A percentile compares a stretch with the other conserved stretches of the same genome.
Conservation (phyloP, 2,113 vertebrate species). For the Protobothrops flavoviridis region DNA sequence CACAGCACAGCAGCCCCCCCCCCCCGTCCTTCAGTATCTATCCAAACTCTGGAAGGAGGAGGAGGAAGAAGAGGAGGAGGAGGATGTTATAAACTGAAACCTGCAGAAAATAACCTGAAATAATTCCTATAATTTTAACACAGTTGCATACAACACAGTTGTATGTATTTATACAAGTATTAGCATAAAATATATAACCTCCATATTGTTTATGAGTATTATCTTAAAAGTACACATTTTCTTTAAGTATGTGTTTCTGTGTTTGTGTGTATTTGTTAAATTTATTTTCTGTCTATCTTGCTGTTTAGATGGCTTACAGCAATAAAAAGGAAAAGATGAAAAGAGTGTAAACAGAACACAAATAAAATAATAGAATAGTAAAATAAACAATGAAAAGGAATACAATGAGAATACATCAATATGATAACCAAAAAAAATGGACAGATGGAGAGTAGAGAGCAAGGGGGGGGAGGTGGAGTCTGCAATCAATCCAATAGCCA, state of each 20-base stretch:
- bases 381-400: not conserved
- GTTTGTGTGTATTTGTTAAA: not conserved
- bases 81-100: not conserved
- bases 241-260: not conserved
- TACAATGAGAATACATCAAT: not conserved
- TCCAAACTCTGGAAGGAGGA: too few relatives aligned
- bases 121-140: not conserved
- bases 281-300: not conserved
- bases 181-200: not conserved
- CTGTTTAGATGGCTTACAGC: not conserved
- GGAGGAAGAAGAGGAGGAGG: not conserved
- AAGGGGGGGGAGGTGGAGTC: too few relatives aligned
- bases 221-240: not conserved
- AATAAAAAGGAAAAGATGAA: not conserved
- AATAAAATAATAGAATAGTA: not conserved
- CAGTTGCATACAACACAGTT: not conserved
- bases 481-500: too few relatives aligned
- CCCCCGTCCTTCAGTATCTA: not conserved
- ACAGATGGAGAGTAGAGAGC: not conserved
- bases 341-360: not conserved
- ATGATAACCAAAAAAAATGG: not conserved
- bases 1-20: not conserved
- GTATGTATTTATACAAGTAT: not conserved
- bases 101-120: not conserved
- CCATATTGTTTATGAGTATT: not conserved